phyloP scores from a whole-genome alignment of 2,113 vertebrate genomes.

The Ardeotis arabs region DNA sequence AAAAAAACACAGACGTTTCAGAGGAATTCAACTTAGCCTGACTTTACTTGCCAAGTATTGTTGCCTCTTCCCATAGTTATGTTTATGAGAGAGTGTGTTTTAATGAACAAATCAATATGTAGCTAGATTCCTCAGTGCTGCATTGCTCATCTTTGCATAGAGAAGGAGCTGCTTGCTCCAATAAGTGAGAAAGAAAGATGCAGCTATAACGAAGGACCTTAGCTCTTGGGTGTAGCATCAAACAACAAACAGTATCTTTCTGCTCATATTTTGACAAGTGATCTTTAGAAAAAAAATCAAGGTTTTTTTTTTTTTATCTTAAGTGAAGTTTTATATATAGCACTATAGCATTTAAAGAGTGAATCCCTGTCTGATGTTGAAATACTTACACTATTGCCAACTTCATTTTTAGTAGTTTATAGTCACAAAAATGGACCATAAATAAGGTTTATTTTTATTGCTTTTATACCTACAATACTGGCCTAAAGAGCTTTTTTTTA shows the following conservation, averaged over 20 bases:
- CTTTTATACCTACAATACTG: neutral
- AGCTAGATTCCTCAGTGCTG: neutral
- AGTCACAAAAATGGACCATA: neutral
- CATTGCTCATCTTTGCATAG: neutral
- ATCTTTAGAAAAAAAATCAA: neutral
- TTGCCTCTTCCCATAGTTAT: neutral
- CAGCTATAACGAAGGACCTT: neutral
- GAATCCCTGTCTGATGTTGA: neutral
- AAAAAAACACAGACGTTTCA: neutral
- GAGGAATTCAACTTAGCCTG: neutral
- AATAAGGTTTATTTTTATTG: neutral
- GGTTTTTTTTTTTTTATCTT: neutral
- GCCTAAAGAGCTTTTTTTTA: neutral
- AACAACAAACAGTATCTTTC: neutral
- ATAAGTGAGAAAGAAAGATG: neutral
- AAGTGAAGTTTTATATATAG: neutral
- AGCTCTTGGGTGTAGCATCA: neutral
- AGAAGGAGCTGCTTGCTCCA: neutral
- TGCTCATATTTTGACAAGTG: neutral
- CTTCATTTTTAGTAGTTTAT: neutral
- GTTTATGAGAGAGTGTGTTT: neutral
- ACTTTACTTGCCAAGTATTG: neutral
- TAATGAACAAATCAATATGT: neutral
- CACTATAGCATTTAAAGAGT: neutral
- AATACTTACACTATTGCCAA: neutral